phyloP scores from a whole-genome alignment of 2,888 invertebrate species.

The Meloe dianella region DNA sequence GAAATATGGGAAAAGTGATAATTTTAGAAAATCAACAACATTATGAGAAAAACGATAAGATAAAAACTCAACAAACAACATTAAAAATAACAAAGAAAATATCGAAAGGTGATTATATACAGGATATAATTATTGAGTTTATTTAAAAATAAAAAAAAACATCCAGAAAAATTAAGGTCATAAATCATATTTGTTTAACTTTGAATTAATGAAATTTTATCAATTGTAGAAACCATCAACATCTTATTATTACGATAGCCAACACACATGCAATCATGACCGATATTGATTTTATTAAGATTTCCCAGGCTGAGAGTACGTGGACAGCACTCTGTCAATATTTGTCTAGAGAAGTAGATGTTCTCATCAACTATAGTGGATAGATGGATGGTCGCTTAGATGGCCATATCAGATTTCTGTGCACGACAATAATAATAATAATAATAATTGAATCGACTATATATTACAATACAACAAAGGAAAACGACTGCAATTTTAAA shows the following conservation, averaged over 20 bases:
- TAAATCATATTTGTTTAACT: background rate
- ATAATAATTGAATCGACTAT: background rate
- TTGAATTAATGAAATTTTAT: background rate
- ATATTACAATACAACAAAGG: background rate
- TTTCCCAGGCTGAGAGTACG: slow-evolving; percentile 54
- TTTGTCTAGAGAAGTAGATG: slow-evolving; percentile 72
- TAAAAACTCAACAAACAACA: slow-evolving; percentile 14
- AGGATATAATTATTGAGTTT: background rate
- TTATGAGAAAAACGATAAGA: slow-evolving; percentile 8
- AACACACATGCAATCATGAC: slow-evolving; percentile 41
- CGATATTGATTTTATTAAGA: slow-evolving; percentile 56
- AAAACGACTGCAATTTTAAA: background rate
- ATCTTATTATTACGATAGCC: slow-evolving; percentile 40
- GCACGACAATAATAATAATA: slow-evolving; percentile 19
- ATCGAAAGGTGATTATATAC: background rate
- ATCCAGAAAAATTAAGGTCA: too few relatives aligned
- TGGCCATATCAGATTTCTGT: slow-evolving; percentile 35
- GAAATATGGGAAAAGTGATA: background rate
- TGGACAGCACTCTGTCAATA: slow-evolving; percentile 65
- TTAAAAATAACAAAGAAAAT: background rate
- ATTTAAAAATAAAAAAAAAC: too few relatives aligned
- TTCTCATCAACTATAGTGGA: slow-evolving; percentile 59
- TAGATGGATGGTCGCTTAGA: slow-evolving; percentile 42
- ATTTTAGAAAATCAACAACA: slow-evolving; percentile 9
- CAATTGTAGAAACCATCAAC: background rate